Base-by-base conservation (phyloP, 2,888 invertebrate species). In the Amiota communis region DNA sequence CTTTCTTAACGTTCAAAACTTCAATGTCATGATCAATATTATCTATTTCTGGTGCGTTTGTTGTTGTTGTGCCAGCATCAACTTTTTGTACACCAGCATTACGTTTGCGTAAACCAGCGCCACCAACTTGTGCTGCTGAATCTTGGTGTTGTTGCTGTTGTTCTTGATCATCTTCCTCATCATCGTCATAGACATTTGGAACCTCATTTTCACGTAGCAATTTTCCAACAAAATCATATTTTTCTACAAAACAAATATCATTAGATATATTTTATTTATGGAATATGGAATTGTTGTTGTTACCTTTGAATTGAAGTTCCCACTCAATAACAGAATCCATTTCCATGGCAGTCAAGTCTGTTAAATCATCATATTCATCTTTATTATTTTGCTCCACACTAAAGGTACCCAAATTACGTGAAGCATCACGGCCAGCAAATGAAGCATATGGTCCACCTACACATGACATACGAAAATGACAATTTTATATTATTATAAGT, bases 221-320 rank as follows among this genome's bases (percentile, higher is more conserved):
- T 86, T 94, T 94, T 15, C 98, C 98, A 53, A 98, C 96, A 67
- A 65, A 59, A 70, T 53, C 8, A 13, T 17, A 57, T 17, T 11
- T 23, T 23, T 23, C 23, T n/a, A n/a, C n/a, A n/a, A n/a, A n/a
- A n/a, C n/a, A n/a, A n/a, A n/a, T n/a, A n/a, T n/a, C n/a, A n/a
- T n/a, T n/a, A n/a, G n/a, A n/a, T n/a, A n/a, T n/a, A n/a, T n/a
- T n/a, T n/a, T n/a, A n/a, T n/a, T n/a, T n/a, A n/a, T n/a, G n/a
- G n/a, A n/a, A n/a, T n/a, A n/a, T n/a, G n/a, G n/a, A n/a, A n/a
- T n/a, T n/a, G n/a, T n/a, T n/a, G n/a, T 12, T 68, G 72, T 87
- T 91, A 96, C 97, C 98, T 93, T 95, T 95, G 89, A 99, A 97
- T 89, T 98, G 98, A 90, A 95, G 95, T 90, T 98, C 98, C 99